Evolutionary conservation across 2,797 vertebrate genomes (phyloP).

Genomic region (Danio jaintianensis): DNA sequence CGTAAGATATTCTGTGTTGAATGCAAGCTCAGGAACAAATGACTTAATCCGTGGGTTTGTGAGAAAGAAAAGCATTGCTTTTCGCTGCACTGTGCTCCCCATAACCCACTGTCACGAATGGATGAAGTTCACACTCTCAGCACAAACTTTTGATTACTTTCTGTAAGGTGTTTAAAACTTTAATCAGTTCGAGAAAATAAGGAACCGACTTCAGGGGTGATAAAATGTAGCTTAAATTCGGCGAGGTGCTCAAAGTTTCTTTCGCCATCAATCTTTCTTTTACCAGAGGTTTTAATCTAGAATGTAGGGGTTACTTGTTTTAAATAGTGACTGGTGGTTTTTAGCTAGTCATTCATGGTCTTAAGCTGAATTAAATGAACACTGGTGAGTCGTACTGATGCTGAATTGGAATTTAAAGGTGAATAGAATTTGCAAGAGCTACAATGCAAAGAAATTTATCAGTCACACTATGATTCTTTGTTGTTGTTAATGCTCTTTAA

Average conservation of each 20-base stretch:
- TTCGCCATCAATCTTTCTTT: neutral
- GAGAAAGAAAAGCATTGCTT: neutral
- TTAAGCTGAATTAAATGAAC: neutral
- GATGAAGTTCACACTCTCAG: conserved; percentile 46
- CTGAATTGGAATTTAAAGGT: neutral
- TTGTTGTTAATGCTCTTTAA: too few relatives aligned
- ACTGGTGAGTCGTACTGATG: too few relatives aligned
- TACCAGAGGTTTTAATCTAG: neutral
- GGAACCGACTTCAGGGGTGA: conserved; percentile 47
- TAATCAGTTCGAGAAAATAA: conserved; percentile 54
- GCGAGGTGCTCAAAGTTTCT: neutral
- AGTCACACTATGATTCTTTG: too few relatives aligned
- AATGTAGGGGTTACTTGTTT: neutral
- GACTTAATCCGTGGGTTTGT: conserved; percentile 29
- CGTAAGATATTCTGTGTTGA: conserved; percentile 10
- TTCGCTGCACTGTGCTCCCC: neutral
- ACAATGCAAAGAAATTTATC: neutral
- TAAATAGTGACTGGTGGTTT: neutral
- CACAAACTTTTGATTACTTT: conserved; percentile 56
- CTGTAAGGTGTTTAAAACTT: conserved; percentile 45
- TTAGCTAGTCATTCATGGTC: neutral
- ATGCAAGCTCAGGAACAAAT: conserved; percentile 51
- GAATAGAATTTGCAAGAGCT: neutral
- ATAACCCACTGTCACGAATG: conserved; percentile 43
- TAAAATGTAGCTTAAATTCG: conserved; percentile 5